Evolutionary conservation across 1,140 invertebrate species (phyloP).

Genomic region (Heliconius congener): DNA sequence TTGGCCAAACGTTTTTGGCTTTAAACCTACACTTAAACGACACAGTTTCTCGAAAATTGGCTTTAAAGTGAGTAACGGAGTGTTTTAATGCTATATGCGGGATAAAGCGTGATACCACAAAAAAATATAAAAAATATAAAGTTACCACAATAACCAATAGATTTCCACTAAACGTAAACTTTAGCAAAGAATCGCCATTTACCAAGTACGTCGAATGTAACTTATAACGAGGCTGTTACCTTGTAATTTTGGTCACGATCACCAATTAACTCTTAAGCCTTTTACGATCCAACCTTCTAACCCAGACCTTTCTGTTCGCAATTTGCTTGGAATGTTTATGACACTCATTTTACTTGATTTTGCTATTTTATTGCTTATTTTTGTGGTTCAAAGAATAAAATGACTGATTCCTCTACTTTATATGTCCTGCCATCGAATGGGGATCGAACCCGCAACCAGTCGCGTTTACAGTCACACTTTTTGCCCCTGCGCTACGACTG

Average conservation of each 20-base stretch:
- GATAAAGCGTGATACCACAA: too few relatives aligned
- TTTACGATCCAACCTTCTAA: constrained; percentile 33
- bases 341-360: constrained; percentile 5
- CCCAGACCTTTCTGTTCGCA: constrained; percentile 31
- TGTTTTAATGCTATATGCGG: too few relatives aligned
- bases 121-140: too few relatives aligned
- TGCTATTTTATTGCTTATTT: not conserved
- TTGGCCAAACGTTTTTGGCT: too few relatives aligned
- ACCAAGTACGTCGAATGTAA: not conserved
- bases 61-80: too few relatives aligned
- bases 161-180: constrained; percentile 5
- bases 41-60: too few relatives aligned
- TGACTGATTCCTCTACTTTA: not conserved
- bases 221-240: constrained; percentile 17
- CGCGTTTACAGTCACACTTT: too few relatives aligned
- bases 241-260: constrained; percentile 42
- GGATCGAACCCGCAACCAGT: too few relatives aligned
- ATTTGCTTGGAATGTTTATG: constrained; percentile 22
- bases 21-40: too few relatives aligned
- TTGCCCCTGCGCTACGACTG: too few relatives aligned
- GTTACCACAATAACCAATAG: too few relatives aligned
- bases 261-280: constrained; percentile 44
- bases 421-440: too few relatives aligned
- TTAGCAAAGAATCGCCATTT: constrained; percentile 16
- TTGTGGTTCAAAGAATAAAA: not conserved